Evolutionary conservation across 2,113 vertebrate species (phyloP).

Genomic region (Chiloscyllium plagiosum): DNA sequence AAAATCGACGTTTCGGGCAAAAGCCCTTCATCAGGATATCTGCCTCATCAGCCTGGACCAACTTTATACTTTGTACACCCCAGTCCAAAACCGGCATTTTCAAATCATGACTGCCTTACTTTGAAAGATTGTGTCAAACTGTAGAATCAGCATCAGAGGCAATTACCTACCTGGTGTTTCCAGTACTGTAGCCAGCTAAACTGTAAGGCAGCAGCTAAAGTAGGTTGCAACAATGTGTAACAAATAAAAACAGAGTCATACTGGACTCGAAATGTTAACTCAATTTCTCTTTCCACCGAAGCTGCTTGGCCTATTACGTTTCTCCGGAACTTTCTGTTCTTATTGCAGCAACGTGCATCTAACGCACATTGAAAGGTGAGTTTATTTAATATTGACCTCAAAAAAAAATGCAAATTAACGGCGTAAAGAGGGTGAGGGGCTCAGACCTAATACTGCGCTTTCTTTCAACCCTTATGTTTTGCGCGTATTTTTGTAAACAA

Average conservation of each 20-base stretch:
- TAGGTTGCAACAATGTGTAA: too few species aligned
- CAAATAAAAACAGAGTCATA: too few species aligned
- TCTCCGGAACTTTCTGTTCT: too few species aligned
- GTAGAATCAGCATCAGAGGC: background rate
- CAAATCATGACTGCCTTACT: background rate
- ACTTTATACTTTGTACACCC: too few species aligned
- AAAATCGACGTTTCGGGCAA: too few species aligned
- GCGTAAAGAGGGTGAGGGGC: background rate
- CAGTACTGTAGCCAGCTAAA: background rate
- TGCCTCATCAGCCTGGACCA: too few species aligned
- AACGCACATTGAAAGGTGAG: background rate
- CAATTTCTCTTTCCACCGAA: too few species aligned
- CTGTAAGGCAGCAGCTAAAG: background rate
- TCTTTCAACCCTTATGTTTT: background rate
- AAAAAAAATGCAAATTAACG: too few species aligned
- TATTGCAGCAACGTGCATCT: background rate
- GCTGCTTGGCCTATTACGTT: too few species aligned
- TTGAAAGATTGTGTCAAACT: background rate
- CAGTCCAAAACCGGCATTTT: too few species aligned
- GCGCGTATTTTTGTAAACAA: background rate
- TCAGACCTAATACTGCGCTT: background rate
- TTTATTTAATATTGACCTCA: background rate
- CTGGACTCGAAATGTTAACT: too few species aligned
- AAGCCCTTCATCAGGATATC: too few species aligned
- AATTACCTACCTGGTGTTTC: background rate